phyloP scores from a whole-genome alignment of 64 coral and sea anemone genomes.

The Exaiptasia diaphana region DNA sequence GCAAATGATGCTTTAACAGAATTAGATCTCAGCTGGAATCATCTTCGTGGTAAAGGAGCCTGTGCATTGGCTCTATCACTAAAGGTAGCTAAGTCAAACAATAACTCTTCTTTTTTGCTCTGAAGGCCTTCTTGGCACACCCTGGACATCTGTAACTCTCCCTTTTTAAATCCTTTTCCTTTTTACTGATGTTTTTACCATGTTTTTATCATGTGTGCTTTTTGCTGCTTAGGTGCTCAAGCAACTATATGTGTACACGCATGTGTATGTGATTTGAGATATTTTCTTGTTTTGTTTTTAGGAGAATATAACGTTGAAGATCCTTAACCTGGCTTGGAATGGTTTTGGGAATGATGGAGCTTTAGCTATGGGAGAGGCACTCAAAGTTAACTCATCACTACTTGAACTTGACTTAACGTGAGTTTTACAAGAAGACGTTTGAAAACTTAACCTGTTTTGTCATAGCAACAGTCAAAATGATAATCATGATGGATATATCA shows the following conservation, averaged over 20 bases:
- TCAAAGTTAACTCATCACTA: constrained; percentile 87
- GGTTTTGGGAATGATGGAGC: constrained; percentile 98
- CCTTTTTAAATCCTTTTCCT: neutral
- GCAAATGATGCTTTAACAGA: constrained; percentile 81
- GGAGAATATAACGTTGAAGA: constrained; percentile 87
- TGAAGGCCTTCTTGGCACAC: no score
- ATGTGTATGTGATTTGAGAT: no score
- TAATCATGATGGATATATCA: neutral
- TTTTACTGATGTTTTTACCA: neutral
- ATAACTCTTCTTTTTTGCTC: neutral
- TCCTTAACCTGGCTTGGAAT: constrained; percentile 92
- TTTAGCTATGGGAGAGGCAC: constrained; percentile 82
- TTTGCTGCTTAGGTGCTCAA: no score
- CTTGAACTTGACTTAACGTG: constrained; percentile 78
- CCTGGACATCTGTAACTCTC: no score
- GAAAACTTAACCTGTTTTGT: neutral
- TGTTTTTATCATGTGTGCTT: no score
- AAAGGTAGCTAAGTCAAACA: constrained; percentile 48
- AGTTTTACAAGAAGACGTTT: neutral
- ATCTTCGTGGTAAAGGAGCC: constrained; percentile 87
- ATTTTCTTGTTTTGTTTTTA: constrained; percentile 24
- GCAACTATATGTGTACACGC: no score
- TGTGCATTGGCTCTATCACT: constrained; percentile 83
- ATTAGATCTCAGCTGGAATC: constrained; percentile 94
- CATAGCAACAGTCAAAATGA: neutral